Percentiles rank a stretch among this genome's conserved stretches.
Conservation (phyloP, 1,140 invertebrate genomes). For the Anoplophora glabripennis region DNA sequence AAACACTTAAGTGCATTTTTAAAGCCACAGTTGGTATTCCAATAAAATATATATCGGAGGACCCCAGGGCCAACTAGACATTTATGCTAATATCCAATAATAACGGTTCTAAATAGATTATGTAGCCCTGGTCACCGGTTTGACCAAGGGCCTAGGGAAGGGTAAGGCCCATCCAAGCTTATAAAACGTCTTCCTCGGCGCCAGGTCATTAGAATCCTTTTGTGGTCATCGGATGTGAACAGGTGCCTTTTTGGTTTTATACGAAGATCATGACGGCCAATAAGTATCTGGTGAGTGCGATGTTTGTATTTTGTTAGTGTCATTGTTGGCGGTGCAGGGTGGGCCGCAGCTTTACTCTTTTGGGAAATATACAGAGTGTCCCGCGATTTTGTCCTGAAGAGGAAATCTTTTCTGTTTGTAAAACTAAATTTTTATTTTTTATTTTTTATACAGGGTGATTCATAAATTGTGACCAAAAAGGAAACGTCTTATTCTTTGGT, state of each 20-base stretch:
- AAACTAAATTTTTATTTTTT: background rate
- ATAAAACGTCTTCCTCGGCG: constrained; percentile 4
- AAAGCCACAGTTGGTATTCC: too few relatives aligned
- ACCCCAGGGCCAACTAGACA: too few relatives aligned
- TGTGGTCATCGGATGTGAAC: background rate
- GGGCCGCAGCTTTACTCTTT: background rate
- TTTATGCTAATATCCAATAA: background rate
- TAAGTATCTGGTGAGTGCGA: background rate
- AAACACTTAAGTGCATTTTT: too few relatives aligned
- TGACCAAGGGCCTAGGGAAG: constrained; percentile 10
- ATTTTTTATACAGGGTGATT: too few relatives aligned
- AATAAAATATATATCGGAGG: too few relatives aligned
- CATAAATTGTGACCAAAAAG: too few relatives aligned
- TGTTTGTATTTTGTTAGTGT: background rate
- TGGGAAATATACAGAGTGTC: background rate
- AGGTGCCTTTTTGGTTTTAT: background rate
- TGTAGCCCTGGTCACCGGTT: background rate
- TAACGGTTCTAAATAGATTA: constrained; percentile 1
- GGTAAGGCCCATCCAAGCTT: constrained; percentile 4
- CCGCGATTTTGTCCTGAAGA: background rate
- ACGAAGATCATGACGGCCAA: background rate
- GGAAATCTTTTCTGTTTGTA: too few relatives aligned
- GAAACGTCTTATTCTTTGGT: too few relatives aligned
- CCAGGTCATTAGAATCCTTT: constrained; percentile 4
- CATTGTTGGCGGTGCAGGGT: background rate